These are phyloP conservation scores for Sorex araneus DNA, from an alignment of 2,113 vertebrate species.

Conservation along the genomic window DNA sequence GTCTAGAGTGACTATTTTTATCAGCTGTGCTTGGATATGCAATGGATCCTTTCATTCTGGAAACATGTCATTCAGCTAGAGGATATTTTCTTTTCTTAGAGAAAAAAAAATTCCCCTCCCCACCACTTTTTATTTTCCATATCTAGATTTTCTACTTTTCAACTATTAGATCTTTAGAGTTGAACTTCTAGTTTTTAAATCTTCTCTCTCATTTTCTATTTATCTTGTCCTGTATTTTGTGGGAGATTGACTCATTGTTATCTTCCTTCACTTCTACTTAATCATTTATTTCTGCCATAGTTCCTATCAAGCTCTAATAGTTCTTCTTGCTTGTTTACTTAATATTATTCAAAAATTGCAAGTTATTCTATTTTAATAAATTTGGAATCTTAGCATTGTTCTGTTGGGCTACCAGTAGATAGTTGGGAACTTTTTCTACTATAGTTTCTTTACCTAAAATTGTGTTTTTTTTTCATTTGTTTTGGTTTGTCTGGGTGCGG, in stretches of 20 bases:
- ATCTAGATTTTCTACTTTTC: constrained; percentile 19
- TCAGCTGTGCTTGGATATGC: not conserved
- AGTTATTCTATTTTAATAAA: not conserved
- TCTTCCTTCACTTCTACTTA: not conserved
- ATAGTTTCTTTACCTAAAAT: not conserved
- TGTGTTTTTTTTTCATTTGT: constrained; percentile 1
- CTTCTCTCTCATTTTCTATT: not conserved
- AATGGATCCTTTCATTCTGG: constrained; percentile 18
- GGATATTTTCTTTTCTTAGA: constrained; percentile 30
- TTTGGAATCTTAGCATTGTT: constrained; percentile 49
- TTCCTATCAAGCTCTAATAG: not conserved
- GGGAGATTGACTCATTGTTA: not conserved
- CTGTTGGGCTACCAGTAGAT: not conserved
- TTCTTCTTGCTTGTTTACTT: not conserved
- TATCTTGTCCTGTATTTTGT: constrained; percentile 40
- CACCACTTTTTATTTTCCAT: not conserved
- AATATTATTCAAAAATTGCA: constrained; percentile 12
- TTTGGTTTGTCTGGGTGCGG: not conserved
- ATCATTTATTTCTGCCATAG: constrained; percentile 1
- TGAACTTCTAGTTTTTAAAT: not conserved
- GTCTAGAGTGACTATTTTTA: constrained; percentile 27
- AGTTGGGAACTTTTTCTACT: not conserved
- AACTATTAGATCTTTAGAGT: constrained; percentile 12
- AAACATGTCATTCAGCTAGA: not conserved
- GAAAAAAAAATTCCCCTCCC: not conserved